Base-by-base conservation (phyloP, 1,140 invertebrate genomes). In the Drosophila pachea region DNA sequence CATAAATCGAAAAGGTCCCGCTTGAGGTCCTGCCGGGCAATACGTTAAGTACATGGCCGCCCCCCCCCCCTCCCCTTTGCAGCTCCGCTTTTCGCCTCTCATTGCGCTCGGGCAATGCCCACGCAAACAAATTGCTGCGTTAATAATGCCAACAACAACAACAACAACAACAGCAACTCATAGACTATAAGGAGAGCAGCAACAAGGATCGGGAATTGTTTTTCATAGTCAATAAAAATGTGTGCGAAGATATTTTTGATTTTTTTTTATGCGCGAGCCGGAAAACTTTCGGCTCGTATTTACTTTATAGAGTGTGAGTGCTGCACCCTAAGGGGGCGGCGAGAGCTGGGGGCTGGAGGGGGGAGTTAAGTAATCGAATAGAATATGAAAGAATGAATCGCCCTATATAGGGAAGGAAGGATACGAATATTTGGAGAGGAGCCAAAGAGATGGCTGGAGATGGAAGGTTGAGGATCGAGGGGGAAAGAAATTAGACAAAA, bases 111-210 rank as follows among this genome's bases (percentile, higher is more conserved):
- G 29, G 14, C 40, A 50, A 47, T 71, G 68, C 35, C 55, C 63
- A 60, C 68, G 63, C 63, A 68, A 72, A 68, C 58, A 72, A 72
- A 72, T 73, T 69, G 66, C 60, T 54, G 59, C 54, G 53, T 69
- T 73, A 64, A 73, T 69, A 73, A 64, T 59, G 58, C 65, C 69
- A 68, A 68, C 56, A 67, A 68, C 52, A 62, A 52, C n/a, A 33
- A 36, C 16, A 42, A 33, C 12, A 61, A 61, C 36, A 50, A 52
- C n/a, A 52, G 33, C 59, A 59, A 59, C 14, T 12, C 6, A n/a
- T 42, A 12, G 40, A 43, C 40, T 12, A 43, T n/a, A 43, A 43
- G n/a, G 14, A 43, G n/a, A 12, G 14, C 40, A 12, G 14, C 40
- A 12, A n/a, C 40, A 22, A 22, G 22, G 22, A 3, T 2, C 1